phyloP scores from a whole-genome alignment of 2,888 invertebrate species.

The Conops quadrifasciatus region DNA sequence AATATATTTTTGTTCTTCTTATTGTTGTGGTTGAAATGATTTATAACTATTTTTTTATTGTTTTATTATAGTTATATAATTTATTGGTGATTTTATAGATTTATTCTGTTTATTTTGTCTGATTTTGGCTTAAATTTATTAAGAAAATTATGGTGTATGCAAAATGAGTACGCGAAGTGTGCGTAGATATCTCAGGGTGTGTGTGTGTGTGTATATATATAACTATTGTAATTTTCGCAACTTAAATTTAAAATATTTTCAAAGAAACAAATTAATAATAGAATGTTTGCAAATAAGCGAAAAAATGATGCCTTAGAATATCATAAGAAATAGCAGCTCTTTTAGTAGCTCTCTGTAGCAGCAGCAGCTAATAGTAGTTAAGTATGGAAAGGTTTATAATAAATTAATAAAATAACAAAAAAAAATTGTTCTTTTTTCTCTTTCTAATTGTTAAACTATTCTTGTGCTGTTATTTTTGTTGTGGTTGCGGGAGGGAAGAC shows the following conservation, averaged over 20 bases:
- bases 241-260: constrained; percentile 22
- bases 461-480: background rate
- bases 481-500: background rate
- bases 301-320: too few species aligned
- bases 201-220: background rate
- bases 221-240: constrained; percentile 12
- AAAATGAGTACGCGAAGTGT: background rate
- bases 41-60: background rate
- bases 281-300: background rate
- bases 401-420: background rate
- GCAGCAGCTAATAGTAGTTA: background rate
- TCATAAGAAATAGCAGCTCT: too few species aligned
- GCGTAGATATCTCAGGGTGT: background rate
- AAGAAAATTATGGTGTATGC: background rate
- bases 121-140: constrained; percentile 7
- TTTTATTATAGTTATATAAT: background rate
- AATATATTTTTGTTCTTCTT: background rate
- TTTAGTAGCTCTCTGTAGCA: too few species aligned
- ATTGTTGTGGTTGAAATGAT: background rate
- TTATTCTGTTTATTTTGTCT: background rate
- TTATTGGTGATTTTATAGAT: background rate
- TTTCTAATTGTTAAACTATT: background rate
- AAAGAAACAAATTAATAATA: background rate
- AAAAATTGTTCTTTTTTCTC: constrained; percentile 16
- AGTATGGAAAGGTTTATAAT: background rate